Percentiles rank a stretch among this genome's conserved stretches.
These are phyloP conservation scores for Colletes latitarsis DNA, from an alignment of 1,140 invertebrate species.

Conservation along the genomic window DNA sequence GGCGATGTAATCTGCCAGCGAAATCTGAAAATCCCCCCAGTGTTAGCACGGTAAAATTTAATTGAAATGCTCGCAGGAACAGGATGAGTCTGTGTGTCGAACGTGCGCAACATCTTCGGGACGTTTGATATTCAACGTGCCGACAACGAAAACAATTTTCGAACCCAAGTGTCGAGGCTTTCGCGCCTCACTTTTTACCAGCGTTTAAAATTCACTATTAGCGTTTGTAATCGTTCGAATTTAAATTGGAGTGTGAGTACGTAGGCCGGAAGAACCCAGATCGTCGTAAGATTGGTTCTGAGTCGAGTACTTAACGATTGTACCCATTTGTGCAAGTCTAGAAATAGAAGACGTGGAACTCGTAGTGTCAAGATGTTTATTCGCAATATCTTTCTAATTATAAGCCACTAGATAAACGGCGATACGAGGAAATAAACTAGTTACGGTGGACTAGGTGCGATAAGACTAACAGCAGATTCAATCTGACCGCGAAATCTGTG, in stretches of 20 bases:
- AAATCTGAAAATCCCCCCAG: slow-evolving; percentile 13
- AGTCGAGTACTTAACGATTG: too few relatives aligned
- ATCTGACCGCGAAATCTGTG: slow-evolving; percentile 65
- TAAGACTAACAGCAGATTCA: slow-evolving; percentile 29
- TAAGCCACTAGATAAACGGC: background rate
- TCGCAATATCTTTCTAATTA: background rate
- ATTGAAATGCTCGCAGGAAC: background rate
- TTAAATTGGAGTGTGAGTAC: too few relatives aligned
- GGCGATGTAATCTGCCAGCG: slow-evolving; percentile 16
- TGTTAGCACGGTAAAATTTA: background rate
- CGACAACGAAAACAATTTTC: background rate
- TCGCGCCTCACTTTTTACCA: too few relatives aligned
- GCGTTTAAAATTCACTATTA: too few relatives aligned
- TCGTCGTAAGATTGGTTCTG: too few relatives aligned
- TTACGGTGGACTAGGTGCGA: background rate
- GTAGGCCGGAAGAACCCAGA: too few relatives aligned
- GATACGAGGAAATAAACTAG: background rate
- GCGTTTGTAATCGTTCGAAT: too few relatives aligned
- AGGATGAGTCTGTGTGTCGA: too few relatives aligned
- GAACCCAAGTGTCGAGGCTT: too few relatives aligned
- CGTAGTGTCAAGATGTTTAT: too few relatives aligned
- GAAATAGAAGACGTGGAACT: too few relatives aligned
- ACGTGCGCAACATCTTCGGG: background rate
- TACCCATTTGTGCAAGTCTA: too few relatives aligned
- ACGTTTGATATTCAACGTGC: background rate